phyloP scores from a whole-genome alignment of 1,140 invertebrate species.

The Drosophila sechellia region DNA sequence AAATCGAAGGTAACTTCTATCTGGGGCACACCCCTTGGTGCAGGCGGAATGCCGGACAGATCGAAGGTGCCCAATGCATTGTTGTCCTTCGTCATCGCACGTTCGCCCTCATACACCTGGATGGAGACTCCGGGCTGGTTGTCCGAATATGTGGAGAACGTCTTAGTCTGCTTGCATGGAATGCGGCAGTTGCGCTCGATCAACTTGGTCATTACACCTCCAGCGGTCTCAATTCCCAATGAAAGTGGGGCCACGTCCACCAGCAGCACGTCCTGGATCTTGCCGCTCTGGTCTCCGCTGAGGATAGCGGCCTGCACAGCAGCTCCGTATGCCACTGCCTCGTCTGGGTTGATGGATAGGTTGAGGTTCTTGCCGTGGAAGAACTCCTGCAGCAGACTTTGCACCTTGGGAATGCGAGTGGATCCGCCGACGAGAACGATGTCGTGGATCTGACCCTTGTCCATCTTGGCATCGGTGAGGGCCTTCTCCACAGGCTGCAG shows the following conservation, averaged over 20 bases:
- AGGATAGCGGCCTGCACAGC: slow-evolving; percentile 92
- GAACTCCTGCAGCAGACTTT: slow-evolving; percentile 87
- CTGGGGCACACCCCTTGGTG: slow-evolving; percentile 91
- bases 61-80: slow-evolving; percentile 92
- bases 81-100: slow-evolving; percentile 90
- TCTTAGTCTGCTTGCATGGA: slow-evolving; percentile 88
- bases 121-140: slow-evolving; percentile 90
- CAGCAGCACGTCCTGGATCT: slow-evolving; percentile 89
- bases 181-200: slow-evolving; percentile 88
- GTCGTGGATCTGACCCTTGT: slow-evolving; percentile 88
- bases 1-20: slow-evolving; percentile 89
- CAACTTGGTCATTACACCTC: slow-evolving; percentile 88
- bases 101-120: slow-evolving; percentile 84
- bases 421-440: slow-evolving; percentile 88
- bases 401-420: slow-evolving; percentile 88
- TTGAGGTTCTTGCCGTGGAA: slow-evolving; percentile 89
- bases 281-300: slow-evolving; percentile 89
- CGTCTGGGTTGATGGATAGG: slow-evolving; percentile 92
- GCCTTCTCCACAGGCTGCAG: slow-evolving; percentile 90
- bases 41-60: slow-evolving; percentile 92
- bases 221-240: slow-evolving; percentile 87
- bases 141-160: slow-evolving; percentile 89
- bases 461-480: slow-evolving; percentile 90
- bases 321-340: slow-evolving; percentile 90
- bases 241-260: slow-evolving; percentile 87